phyloP scores from a whole-genome alignment of 2,113 vertebrate genomes.

The Elaphurus davidianus region DNA sequence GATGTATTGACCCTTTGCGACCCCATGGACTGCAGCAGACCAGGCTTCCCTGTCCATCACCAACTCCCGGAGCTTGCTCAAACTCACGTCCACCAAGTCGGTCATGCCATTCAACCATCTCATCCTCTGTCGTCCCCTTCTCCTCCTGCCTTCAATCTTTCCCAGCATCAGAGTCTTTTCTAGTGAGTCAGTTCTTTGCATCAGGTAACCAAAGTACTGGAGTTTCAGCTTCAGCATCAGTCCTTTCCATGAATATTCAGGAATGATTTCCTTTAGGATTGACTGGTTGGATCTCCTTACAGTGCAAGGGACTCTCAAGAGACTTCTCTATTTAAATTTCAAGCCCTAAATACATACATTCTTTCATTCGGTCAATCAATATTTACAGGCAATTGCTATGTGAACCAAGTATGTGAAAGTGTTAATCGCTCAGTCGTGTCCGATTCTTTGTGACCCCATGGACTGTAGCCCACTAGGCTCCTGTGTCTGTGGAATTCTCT shows the following conservation, averaged over 20 bases:
- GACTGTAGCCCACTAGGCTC: neutral
- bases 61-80: neutral
- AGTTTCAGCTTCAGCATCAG: neutral
- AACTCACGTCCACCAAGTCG: neutral
- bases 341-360: neutral
- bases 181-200: neutral
- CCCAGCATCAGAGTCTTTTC: neutral
- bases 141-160: neutral
- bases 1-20: neutral
- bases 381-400: neutral
- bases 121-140: neutral
- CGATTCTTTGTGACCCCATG: neutral
- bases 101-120: neutral
- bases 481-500: neutral
- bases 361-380: constrained; percentile 31
- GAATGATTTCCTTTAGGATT: neutral
- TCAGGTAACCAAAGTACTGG: neutral
- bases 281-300: neutral
- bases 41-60: neutral
- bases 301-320: neutral
- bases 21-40: neutral
- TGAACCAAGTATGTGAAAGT: neutral
- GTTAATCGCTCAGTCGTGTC: neutral
- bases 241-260: neutral
- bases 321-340: neutral